Conservation (phyloP, 2,888 invertebrate species). For the Noctua comes region DNA sequence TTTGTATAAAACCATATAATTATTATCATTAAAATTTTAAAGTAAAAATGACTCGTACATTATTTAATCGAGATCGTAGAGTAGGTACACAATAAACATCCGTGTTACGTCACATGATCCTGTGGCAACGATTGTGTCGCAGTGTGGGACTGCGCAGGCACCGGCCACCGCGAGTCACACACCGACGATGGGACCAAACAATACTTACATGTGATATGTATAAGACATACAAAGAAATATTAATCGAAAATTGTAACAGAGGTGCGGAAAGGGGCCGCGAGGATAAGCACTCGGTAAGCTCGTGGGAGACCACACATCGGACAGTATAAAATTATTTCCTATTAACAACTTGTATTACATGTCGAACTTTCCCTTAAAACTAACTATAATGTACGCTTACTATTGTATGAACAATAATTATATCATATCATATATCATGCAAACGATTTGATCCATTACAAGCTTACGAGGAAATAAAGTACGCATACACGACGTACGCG, state of each 20-base stretch:
- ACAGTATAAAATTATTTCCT: conserved; percentile 81
- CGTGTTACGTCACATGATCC: conserved; percentile 53
- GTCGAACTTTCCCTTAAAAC: conserved; percentile 68
- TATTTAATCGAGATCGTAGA: conserved; percentile 72
- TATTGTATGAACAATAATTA: conserved; percentile 70
- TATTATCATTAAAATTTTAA: conserved; percentile 87
- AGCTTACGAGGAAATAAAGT: conserved; percentile 75
- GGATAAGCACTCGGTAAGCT: conserved; percentile 71
- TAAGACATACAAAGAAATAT: conserved; percentile 66
- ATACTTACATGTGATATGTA: conserved; percentile 67
- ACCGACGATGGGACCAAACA: conserved; percentile 31
- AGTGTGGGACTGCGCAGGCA: background rate
- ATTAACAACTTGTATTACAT: conserved; percentile 77
- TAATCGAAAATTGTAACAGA: conserved; percentile 52
- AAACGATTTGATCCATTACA: conserved; percentile 78
- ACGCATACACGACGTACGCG: conserved; percentile 59
- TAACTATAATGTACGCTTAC: conserved; percentile 62
- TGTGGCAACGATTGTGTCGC: conserved; percentile 15
- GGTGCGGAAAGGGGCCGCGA: conserved; percentile 47
- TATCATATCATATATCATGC: conserved; percentile 69
- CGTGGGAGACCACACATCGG: conserved; percentile 74
- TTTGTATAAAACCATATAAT: conserved; percentile 88
- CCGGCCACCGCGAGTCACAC: background rate
- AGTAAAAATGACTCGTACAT: conserved; percentile 85
- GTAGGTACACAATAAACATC: conserved; percentile 64